Evolutionary conservation across 2,888 invertebrate genomes (phyloP), one percentile per base, ranked within the genome.

Genomic region (Pharmacophagus antenor): DNA sequence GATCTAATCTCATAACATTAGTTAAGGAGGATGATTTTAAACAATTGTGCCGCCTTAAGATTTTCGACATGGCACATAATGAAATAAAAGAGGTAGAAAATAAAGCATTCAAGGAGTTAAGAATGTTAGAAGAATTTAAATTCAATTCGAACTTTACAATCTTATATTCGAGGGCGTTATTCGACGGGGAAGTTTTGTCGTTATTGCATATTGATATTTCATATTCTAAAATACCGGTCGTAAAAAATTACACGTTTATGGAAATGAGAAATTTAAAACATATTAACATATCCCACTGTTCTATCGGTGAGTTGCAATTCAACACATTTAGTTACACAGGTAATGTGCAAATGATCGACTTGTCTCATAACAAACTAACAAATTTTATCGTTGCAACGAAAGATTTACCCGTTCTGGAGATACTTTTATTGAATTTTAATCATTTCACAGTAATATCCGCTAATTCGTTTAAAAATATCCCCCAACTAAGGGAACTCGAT

Each of bases 41-140:
- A 22, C 62, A 71, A n/a, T 68, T 86, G 27, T 67, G 61, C 37
- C 60, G 58, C 17, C 65, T 88, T 15, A 67, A 76, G 53, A 70
- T 70, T 68, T 72, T 88, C 55, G 83, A 86, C 72, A 61, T 87
- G 23, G 80, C 85, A n/a, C 64, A 76, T 50, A 88, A 88, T 60
- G 72, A 78, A 48, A 80, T 88, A 55, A 63, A 76, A 0, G 62
- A 63, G 27, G 65, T 87, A n/a, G 73, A 76, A 59, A 59, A 72
- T 1, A 71, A 74, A 58, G 76, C 78, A 15, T 86, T 86, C 62
- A 57, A 65, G 46, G 69, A 71, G 1, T 62, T 85, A 12, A 65
- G 59, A 22, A 69, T 70, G 61, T 70, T 87, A 41, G 80, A 0
- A 65, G 15, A 31, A 10, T 31, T 31, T 10, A 31, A 0, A 10